phyloP scores from a whole-genome alignment of 2,797 vertebrate species.

The Cephalopachus bancanus region DNA sequence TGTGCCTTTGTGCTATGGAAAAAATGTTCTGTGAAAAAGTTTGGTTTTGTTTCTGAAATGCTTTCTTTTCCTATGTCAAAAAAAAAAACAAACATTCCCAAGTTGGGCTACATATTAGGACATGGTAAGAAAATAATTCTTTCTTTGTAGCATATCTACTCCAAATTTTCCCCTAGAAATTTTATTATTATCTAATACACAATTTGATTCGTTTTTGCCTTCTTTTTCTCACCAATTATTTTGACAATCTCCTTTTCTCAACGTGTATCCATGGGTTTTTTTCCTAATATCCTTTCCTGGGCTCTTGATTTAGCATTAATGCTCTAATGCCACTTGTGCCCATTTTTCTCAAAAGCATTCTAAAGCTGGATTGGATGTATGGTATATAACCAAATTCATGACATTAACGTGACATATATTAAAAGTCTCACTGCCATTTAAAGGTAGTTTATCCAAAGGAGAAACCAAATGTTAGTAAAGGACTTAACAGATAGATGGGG shows the following conservation, averaged over 20 bases:
- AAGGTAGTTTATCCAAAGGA: slow-evolving; percentile 2
- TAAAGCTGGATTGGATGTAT: not conserved
- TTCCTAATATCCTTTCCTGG: not conserved
- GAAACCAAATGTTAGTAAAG: slow-evolving; percentile 37
- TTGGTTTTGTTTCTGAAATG: not conserved
- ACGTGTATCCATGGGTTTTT: not conserved
- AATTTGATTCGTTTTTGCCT: not conserved
- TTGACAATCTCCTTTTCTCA: not conserved
- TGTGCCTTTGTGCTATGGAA: not conserved
- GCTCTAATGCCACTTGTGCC: not conserved
- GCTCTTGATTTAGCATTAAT: not conserved
- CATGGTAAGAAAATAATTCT: not conserved
- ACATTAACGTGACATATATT: not conserved
- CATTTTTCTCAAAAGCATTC: not conserved
- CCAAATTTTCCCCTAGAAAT: not conserved
- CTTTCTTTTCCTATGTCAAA: not conserved
- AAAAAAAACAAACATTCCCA: not conserved
- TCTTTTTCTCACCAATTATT: not conserved
- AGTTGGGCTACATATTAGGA: not conserved
- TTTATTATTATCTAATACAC: not conserved
- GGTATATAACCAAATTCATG: not conserved
- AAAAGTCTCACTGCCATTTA: slow-evolving; percentile 1
- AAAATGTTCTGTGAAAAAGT: not conserved
- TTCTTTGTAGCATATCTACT: not conserved
- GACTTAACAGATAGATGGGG: not conserved